Conservation (phyloP, 2,113 vertebrate species). For the Odontesthes bonariensis region DNA sequence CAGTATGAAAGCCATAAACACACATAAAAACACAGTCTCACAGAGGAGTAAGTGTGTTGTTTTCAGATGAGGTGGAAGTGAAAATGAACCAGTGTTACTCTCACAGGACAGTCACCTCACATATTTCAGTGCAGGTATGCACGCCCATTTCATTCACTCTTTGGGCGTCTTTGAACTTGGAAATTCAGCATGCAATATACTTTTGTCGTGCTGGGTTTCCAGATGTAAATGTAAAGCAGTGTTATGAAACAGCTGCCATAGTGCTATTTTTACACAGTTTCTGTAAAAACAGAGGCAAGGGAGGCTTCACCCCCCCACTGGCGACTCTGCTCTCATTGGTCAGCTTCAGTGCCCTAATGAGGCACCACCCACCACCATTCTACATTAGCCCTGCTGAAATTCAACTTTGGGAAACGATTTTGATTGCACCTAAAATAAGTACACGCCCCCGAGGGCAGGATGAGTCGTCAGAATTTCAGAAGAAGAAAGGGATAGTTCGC, state of each 20-base stretch:
- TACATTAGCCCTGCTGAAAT: background rate
- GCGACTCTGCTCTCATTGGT: background rate
- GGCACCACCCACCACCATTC: background rate
- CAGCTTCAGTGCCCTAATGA: background rate
- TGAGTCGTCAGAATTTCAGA: no score
- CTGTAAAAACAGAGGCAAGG: background rate
- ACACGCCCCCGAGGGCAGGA: no score
- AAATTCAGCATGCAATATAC: background rate
- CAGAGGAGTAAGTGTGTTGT: constrained; percentile 47
- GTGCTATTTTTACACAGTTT: background rate
- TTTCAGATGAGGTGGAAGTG: constrained; percentile 24
- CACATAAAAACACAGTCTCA: constrained; percentile 33
- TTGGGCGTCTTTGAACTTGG: background rate
- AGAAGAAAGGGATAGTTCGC: no score
- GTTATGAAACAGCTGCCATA: background rate
- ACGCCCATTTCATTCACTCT: background rate
- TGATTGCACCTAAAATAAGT: no score
- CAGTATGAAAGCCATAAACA: constrained; percentile 48
- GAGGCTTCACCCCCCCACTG: background rate
- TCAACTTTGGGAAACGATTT: no score
- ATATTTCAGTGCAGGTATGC: background rate
- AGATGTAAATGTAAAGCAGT: background rate
- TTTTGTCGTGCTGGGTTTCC: background rate
- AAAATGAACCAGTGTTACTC: constrained; percentile 28
- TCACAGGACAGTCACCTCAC: constrained; percentile 6